Base-by-base conservation (phyloP, 2,797 vertebrate species). In the Eutrigla gurnardus region DNA sequence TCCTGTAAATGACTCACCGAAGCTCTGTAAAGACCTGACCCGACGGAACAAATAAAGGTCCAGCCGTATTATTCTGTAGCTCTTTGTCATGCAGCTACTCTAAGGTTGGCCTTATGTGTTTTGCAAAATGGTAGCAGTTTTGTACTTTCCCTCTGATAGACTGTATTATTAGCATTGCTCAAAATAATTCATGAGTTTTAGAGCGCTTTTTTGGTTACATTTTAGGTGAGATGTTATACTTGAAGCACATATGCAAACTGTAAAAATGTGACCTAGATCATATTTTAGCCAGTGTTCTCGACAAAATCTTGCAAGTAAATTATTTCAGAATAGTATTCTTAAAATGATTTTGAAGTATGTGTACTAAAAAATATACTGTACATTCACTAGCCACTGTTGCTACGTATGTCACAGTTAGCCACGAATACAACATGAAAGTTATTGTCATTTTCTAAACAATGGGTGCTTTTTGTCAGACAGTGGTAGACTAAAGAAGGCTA, bases 211-310 rank as follows among this genome's bases (percentile, higher is more conserved):
- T 25, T 25, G 25, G 25, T 25, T 25, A 25, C 25, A 25, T 25
- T 25, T 25, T 25, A 25, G 25, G 25, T 25, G 25, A 25, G 25
- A 25, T 63, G 75, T 78, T 76, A 37, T 43, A 83, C 74, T 84
- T 77, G 60, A 73, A 67, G 77, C 81, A 69, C 78, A 59, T 77
- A 63, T 85, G 84, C 80, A 84, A 89, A 80, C 82, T 79, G 77
- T 53, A 77, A 87, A 86, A 88, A 86, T 68, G 70, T 89, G 88
- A 91, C 90, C 89, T 78, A 89, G 80, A 88, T 89, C 73, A 75
- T 36, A 39, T 62, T 73, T 78, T 52, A 78, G 62, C 67, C 75
- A 47, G 65, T 64, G 61, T 57, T 87, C 66, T 70, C 72, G 67
- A 73, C 47, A 78, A 53, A 70, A 65, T 53, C 42, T 45, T 65